Base-by-base conservation (phyloP, 2,888 invertebrate species). In the Nineta flava region DNA sequence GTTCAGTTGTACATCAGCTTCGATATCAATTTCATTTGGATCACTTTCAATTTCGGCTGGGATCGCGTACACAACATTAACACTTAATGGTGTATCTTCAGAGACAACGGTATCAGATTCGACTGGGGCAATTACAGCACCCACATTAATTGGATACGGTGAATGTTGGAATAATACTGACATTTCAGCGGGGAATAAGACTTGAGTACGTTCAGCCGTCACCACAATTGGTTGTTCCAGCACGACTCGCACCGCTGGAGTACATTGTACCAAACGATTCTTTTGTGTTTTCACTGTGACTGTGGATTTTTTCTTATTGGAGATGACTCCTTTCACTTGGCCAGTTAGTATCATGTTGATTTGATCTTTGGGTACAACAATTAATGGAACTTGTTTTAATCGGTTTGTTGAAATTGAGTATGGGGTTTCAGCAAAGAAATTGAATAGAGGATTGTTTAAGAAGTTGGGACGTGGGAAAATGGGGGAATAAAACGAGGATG, bases 51-150 rank as follows among this genome's bases (percentile, higher is more conserved):
- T 66, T 50, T 59, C 60, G 0, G 66, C 64, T 3, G 70, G 68
- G 42, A 69, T 59, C 12, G 69, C 70, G 55, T 68, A 71, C 16
- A 71, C 65, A 3, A 67, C 63, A 19, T 58, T 58, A 46, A 69
- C 56, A 10, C 62, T 55, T 49, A 67, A 57, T 6, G 71, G 70
- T 3, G 62, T 60, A 42, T 63, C 59, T 4, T 57, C 55, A 1
- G 63, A 63, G 7, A 65, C 60, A 52, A 56, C 64, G 2, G 60
- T 58, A 47, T 60, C 54, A 19, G 58, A 57, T 13, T 58, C 52
- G 1, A 69, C 62, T 7, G 71, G 69, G 7, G 68, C 71, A 9
- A 71, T 60, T 12, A 71, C 64, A 15, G 68, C 67, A 3, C 68
- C 69, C 32, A 71, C 65, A 32, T 56, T 60, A 31, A 70, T 62